Evolutionary conservation across 2,797 vertebrate species (phyloP).

Genomic region (Neosilurus mollespiculum): DNA sequence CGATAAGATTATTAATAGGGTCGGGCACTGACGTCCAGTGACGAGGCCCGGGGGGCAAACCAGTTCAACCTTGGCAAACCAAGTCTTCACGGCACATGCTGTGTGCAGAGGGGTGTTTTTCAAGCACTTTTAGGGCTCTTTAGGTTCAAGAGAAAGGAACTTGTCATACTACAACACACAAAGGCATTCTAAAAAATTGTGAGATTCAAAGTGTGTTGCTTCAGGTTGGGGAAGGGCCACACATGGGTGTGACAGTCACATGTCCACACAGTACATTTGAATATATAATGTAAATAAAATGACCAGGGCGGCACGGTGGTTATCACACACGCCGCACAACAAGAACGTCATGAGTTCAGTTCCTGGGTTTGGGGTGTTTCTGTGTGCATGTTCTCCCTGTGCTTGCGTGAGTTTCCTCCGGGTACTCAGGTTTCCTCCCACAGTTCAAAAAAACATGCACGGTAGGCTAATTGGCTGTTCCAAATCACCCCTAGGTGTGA

Average conservation of each 20-base stretch:
- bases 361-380: no score
- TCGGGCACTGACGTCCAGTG: neutral
- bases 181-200: neutral
- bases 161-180: neutral
- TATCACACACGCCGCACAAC: no score
- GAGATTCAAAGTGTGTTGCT: neutral
- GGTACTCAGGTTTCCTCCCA: no score
- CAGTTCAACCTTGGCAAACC: neutral
- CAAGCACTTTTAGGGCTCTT: neutral
- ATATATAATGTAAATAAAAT: neutral
- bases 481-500: no score
- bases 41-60: neutral
- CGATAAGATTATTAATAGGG: neutral
- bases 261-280: neutral
- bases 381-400: no score
- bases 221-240: neutral
- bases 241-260: neutral
- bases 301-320: neutral
- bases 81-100: neutral
- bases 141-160: neutral
- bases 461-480: no score
- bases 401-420: no score
- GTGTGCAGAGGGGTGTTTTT: neutral
- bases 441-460: no score
- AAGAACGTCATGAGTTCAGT: no score